A percentile compares a stretch with the other conserved stretches of the same genome.
Conservation (phyloP, 2,113 vertebrate genomes). For the Probosciger aterrimus region DNA sequence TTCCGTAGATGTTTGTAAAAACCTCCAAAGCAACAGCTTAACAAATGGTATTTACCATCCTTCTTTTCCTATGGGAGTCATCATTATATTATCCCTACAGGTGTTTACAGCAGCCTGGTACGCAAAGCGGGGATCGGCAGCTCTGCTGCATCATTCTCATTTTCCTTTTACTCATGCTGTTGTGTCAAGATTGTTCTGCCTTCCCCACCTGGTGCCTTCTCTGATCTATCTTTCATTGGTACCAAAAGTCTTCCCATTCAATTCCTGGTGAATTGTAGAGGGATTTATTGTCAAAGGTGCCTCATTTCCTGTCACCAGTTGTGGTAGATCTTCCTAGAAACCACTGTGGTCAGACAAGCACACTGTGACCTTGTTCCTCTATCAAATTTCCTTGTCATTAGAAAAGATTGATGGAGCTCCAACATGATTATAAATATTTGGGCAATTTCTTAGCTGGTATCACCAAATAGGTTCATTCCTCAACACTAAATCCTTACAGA, state of each 20-base stretch:
- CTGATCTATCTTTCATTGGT: background rate
- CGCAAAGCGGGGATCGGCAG: background rate
- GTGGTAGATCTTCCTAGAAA: background rate
- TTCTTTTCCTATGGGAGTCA: background rate
- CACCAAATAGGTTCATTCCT: background rate
- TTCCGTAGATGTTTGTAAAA: background rate
- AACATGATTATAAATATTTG: background rate
- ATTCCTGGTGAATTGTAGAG: background rate
- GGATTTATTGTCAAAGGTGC: constrained; percentile 4
- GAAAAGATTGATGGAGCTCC: background rate
- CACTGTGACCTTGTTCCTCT: background rate
- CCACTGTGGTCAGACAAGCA: background rate
- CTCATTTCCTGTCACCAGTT: background rate
- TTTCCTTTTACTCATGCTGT: background rate
- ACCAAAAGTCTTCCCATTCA: background rate
- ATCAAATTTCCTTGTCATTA: background rate
- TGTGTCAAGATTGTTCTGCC: background rate
- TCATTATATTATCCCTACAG: background rate
- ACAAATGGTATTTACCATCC: background rate
- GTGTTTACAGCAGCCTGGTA: background rate
- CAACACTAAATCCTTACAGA: background rate
- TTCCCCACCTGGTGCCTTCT: background rate
- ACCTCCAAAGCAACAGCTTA: background rate
- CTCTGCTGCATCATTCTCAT: background rate
- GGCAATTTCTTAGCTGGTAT: background rate